phyloP scores from a whole-genome alignment of 2,888 invertebrate genomes.

The Machimus atricapillus region DNA sequence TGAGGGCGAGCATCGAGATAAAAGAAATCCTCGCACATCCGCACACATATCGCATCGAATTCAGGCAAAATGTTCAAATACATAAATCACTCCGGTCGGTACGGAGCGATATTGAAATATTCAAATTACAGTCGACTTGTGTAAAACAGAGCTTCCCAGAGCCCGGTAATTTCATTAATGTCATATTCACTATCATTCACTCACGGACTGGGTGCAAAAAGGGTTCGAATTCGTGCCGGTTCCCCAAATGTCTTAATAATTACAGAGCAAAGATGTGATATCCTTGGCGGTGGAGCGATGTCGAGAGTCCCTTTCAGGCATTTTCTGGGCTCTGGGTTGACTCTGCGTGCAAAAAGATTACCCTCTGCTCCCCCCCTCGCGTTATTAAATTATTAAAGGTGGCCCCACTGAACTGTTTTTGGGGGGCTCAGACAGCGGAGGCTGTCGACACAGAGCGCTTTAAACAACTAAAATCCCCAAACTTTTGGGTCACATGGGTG shows the following conservation, averaged over 20 bases:
- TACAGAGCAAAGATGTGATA: not conserved
- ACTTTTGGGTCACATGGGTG: conserved; percentile 41
- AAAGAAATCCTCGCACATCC: not conserved
- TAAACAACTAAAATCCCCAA: conserved; percentile 34
- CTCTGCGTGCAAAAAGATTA: conserved; percentile 11
- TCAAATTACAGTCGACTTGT: not conserved
- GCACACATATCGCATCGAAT: not conserved
- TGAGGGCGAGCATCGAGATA: not conserved
- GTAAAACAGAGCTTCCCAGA: not conserved
- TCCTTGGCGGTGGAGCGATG: not conserved
- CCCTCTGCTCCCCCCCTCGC: not conserved
- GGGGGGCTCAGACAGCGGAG: not conserved
- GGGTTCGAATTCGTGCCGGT: not conserved
- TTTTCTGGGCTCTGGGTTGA: not conserved
- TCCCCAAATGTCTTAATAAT: not conserved
- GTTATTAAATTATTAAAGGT: conserved; percentile 38
- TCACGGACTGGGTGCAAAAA: not conserved
- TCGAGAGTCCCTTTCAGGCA: not conserved
- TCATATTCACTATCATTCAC: not conserved
- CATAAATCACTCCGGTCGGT: not conserved
- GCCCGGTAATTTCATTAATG: not conserved
- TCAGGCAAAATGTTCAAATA: not conserved
- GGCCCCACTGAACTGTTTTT: not conserved
- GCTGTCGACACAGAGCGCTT: conserved; percentile 35
- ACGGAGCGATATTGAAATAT: not conserved